These are phyloP conservation scores for Hydra vulgaris DNA, from an alignment of 30 jellyfish, hydroid and myxozoan species.

Conservation along the genomic window DNA sequence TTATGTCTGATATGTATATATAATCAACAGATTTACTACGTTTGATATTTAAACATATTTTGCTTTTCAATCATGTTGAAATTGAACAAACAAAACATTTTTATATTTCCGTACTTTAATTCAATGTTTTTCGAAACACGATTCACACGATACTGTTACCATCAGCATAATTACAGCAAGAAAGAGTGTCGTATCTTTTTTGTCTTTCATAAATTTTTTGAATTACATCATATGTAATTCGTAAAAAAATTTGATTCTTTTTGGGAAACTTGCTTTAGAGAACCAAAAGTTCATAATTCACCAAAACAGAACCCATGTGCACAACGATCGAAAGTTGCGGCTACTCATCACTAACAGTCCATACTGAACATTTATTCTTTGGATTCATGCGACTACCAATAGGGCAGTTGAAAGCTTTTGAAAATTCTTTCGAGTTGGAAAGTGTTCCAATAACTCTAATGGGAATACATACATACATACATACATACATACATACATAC, in stretches of 20 bases:
- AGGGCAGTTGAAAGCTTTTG: conserved; percentile 73
- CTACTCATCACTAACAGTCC: conserved; percentile 36
- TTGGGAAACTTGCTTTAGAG: neutral
- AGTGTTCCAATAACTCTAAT: conserved; percentile 86
- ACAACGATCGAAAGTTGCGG: neutral
- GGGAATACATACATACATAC: too few species aligned
- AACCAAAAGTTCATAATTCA: neutral
- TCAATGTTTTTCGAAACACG: too few species aligned
- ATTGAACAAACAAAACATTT: too few species aligned
- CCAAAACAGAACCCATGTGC: neutral
- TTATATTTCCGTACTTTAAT: too few species aligned
- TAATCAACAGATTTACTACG: too few species aligned
- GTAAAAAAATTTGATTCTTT: neutral
- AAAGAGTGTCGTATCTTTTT: neutral
- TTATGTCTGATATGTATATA: too few species aligned
- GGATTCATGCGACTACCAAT: conserved; percentile 74
- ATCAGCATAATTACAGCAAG: too few species aligned
- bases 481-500: too few species aligned
- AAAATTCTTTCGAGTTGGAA: conserved; percentile 78
- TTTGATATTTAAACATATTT: too few species aligned
- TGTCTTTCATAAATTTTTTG: neutral
- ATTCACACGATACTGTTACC: too few species aligned
- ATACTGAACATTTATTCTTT: conserved; percentile 75
- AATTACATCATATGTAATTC: neutral
- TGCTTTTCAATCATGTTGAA: too few species aligned